Base-by-base conservation (phyloP, 2,113 vertebrate genomes). In the Pteropus alecto region DNA sequence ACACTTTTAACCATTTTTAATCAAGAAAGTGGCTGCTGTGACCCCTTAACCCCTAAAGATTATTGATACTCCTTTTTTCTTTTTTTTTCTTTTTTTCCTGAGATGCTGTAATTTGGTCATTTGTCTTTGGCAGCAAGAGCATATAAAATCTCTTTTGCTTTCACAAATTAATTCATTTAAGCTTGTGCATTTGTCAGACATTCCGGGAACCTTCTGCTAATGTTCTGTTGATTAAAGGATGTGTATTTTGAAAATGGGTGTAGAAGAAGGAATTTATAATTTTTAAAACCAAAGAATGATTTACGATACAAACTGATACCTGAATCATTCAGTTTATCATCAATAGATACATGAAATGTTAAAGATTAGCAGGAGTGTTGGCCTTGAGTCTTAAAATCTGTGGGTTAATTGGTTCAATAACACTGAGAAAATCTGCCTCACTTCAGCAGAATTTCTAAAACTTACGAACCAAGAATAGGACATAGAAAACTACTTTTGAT, bases 141-240 rank as follows among this genome's bases (percentile, higher is more conserved):
- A n/a, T 86, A 24, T 38, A 65, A 88, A 92, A 73, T 92, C 24
- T 2, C 58, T 74, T 89, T 90, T 83, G 86, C 43, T 96, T 95
- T 79, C 78, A 93, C 82, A 91, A 81, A 94, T 98, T 95, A 92
- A 94, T 96, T 95, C 91, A 95, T 91, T 90, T 95, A 87, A 76
- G 56, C 22, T 38, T 84, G 46, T 89, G 58, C 74, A 70, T 96
- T 93, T 63, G 22, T 89, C 84, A 97, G 58, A 38, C 82, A 61
- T 96, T 94, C 76, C 4, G 7, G 41, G 95, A 94, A 83, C 0
- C 63, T 88, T 93, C 70, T 82, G 60, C 89, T 82, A 90, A 60
- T 9, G 6, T 90, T 93, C 73, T 93, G 82, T 90, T 97, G 95
- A 88, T 94, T 93, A 89, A 95, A 96, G 41, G 35, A 71, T 89